phyloP scores from a whole-genome alignment of 2,797 vertebrate genomes.

The Aratinga solstitialis region DNA sequence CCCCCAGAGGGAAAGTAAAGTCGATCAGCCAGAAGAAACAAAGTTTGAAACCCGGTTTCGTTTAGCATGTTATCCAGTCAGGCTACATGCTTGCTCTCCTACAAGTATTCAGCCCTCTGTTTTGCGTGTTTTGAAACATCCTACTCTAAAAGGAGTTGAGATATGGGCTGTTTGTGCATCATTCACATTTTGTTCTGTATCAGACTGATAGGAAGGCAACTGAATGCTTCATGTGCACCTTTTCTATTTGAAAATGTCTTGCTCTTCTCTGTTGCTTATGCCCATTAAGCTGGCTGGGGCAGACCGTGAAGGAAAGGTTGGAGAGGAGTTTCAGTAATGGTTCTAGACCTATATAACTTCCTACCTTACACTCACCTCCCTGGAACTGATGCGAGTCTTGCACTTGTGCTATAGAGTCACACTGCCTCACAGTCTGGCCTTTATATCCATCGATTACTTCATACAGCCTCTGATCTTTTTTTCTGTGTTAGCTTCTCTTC shows the following conservation, averaged over 20 bases:
- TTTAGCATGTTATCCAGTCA: neutral
- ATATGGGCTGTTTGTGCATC: neutral
- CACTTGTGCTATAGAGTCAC: neutral
- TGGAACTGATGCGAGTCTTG: neutral
- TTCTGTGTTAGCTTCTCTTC: neutral
- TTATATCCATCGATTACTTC: neutral
- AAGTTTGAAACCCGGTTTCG: neutral
- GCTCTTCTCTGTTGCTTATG: neutral
- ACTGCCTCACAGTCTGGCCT: neutral
- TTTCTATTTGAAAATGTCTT: neutral
- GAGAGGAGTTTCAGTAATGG: neutral
- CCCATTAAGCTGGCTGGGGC: neutral
- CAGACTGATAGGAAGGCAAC: neutral
- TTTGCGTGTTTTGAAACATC: neutral
- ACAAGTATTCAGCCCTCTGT: neutral
- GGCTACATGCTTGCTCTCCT: neutral
- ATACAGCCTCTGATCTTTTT: neutral
- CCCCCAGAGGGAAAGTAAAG: neutral
- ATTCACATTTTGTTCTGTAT: neutral
- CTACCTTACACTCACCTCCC: neutral
- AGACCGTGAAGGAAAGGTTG: neutral
- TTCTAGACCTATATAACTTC: neutral
- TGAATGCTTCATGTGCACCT: neutral
- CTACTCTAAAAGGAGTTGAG: neutral
- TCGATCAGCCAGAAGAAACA: neutral